These are phyloP conservation scores for Drosophila meridionalis DNA, from an alignment of 2,888 invertebrate genomes.

Conservation along the genomic window DNA sequence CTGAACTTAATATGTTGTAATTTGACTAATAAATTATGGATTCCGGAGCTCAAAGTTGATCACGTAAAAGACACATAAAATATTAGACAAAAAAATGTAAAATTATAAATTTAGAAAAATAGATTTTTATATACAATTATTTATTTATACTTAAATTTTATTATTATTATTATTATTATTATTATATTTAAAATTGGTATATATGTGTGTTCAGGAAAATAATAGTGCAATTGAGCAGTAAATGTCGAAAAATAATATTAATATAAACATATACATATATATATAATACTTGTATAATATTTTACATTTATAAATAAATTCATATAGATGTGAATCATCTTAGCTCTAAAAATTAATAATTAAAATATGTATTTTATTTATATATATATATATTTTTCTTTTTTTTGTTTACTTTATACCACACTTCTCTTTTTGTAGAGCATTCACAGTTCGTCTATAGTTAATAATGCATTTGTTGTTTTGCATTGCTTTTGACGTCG, in stretches of 20 bases:
- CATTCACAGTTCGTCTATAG: conserved; percentile 12
- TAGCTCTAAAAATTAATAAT: too few relatives aligned
- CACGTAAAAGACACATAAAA: background rate
- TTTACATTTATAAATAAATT: too few relatives aligned
- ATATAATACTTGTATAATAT: too few relatives aligned
- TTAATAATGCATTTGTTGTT: conserved; percentile 20
- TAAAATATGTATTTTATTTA: too few relatives aligned
- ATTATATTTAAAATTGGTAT: too few relatives aligned
- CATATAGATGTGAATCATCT: too few relatives aligned
- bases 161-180: too few relatives aligned
- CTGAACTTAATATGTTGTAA: background rate
- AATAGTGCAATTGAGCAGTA: too few relatives aligned
- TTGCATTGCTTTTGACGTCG: conserved; percentile 33
- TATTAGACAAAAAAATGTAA: background rate
- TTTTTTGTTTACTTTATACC: background rate
- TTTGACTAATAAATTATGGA: background rate
- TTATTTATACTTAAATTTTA: too few relatives aligned
- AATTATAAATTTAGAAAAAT: too few relatives aligned
- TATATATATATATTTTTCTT: background rate
- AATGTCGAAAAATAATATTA: background rate
- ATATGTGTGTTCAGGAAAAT: too few relatives aligned
- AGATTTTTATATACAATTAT: too few relatives aligned
- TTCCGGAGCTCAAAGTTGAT: background rate
- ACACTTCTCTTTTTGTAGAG: conserved; percentile 12
- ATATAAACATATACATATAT: background rate